A percentile compares a stretch with the other conserved stretches of the same genome.
Conservation (phyloP, 2,797 vertebrate genomes). For the Babyrousa celebensis region DNA sequence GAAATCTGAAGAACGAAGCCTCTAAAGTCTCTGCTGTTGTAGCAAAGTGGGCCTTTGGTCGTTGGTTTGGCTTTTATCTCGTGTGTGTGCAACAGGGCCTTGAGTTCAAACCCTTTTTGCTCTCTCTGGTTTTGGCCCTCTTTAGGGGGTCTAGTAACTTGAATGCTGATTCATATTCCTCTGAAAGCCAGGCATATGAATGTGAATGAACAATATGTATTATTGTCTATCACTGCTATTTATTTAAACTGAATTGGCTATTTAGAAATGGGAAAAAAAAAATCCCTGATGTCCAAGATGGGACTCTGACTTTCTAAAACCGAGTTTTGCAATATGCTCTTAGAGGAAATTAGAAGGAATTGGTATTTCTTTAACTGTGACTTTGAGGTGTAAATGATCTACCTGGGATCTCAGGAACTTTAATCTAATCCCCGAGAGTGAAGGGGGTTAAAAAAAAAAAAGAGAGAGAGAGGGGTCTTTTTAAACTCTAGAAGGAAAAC, state of each 20-base stretch:
- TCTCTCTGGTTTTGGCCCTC: background rate
- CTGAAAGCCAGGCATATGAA: background rate
- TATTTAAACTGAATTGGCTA: background rate
- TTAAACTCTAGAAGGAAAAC: background rate
- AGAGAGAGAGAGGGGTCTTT: background rate
- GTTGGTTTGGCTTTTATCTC: background rate
- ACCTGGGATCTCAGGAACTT: background rate
- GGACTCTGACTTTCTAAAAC: background rate
- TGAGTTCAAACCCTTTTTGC: background rate
- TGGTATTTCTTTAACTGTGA: background rate
- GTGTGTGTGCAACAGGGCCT: background rate
- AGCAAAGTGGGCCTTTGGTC: background rate
- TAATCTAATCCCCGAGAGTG: background rate
- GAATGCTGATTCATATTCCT: background rate
- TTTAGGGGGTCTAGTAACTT: background rate
- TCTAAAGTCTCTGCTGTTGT: background rate
- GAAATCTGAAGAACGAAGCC: background rate
- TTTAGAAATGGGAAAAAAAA: background rate
- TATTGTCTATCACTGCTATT: background rate
- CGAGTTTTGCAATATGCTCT: background rate
- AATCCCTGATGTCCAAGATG: background rate
- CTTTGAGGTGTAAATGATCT: background rate
- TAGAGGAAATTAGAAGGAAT: background rate
- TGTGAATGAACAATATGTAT: background rate
- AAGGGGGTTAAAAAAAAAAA: background rate